Conservation (phyloP, 2,113 vertebrate genomes). For the Pseudonaja textilis region DNA sequence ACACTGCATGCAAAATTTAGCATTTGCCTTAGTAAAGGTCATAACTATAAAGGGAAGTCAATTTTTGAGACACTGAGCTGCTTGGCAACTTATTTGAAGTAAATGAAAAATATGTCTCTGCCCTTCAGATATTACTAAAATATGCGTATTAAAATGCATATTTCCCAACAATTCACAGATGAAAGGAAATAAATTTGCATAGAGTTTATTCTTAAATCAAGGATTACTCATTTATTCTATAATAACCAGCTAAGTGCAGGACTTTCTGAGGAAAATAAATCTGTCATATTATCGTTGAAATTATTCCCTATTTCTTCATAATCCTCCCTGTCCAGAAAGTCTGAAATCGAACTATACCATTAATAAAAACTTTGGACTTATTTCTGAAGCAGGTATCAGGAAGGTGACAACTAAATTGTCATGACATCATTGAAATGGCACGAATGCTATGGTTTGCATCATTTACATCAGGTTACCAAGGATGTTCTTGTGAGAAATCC, state of each 20-base stretch:
- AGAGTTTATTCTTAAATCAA: background rate
- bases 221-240: background rate
- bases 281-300: background rate
- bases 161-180: background rate
- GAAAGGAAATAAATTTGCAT: background rate
- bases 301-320: background rate
- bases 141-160: background rate
- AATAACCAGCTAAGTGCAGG: background rate
- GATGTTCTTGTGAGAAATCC: background rate
- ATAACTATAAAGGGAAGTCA: background rate
- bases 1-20: background rate
- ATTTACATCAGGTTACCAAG: background rate
- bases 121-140: background rate
- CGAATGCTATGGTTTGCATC: background rate
- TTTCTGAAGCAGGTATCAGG: background rate
- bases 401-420: background rate
- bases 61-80: background rate
- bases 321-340: background rate
- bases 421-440: background rate
- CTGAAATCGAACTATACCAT: background rate
- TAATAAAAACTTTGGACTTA: background rate
- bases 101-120: background rate
- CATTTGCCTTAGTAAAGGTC: background rate
- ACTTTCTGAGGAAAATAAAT: background rate
- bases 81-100: background rate